Conservation (phyloP, 2,797 vertebrate species). For the Anas flavirostris region DNA sequence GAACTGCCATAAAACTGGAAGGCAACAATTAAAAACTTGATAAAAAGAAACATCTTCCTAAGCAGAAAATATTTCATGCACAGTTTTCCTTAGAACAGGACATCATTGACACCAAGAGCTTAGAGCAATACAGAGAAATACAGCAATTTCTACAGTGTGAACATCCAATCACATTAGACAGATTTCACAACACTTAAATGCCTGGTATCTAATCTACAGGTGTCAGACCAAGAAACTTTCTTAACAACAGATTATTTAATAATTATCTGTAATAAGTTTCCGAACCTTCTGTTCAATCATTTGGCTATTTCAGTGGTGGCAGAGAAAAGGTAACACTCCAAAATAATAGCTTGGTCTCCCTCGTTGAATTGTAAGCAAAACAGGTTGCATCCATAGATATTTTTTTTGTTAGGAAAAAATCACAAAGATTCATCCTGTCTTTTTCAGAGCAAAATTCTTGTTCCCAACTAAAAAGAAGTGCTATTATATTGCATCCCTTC, state of each 20-base stretch:
- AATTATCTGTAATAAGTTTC: neutral
- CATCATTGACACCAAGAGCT: neutral
- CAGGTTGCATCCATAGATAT: neutral
- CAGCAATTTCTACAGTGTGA: neutral
- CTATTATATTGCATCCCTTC: neutral
- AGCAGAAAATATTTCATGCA: neutral
- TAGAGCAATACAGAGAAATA: neutral
- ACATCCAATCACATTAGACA: neutral
- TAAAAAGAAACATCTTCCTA: conserved; percentile 1
- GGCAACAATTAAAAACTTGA: neutral
- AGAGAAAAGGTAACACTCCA: neutral
- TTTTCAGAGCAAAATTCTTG: neutral
- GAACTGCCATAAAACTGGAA: neutral
- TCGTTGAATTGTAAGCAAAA: neutral
- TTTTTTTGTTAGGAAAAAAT: neutral
- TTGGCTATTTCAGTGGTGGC: neutral
- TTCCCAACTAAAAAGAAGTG: neutral
- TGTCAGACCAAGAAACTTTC: neutral
- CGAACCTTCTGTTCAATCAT: neutral
- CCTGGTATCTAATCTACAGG: neutral
- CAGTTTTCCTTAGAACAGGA: neutral
- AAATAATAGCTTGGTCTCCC: neutral
- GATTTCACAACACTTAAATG: neutral
- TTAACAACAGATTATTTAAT: neutral
- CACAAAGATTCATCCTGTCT: neutral